Evolutionary conservation across 2,888 invertebrate genomes (phyloP), one percentile per base, ranked within the genome.

Genomic region (Sepioteuthis lessoniana): DNA sequence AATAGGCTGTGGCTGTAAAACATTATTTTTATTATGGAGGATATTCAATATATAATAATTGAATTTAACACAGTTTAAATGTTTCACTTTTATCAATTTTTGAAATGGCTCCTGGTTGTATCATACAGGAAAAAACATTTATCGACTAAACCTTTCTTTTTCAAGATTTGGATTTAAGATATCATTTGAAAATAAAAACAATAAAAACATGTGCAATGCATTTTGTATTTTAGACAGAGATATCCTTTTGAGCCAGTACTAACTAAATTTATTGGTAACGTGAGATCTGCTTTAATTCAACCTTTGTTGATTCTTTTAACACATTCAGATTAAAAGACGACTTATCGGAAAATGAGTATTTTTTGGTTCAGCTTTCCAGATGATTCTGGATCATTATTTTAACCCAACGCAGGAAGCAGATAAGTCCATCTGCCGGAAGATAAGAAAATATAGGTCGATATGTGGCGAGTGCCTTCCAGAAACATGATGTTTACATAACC

Each of bases 261-360:
- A n/a, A 35, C n/a, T 76, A n/a, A n/a, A 76, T 76, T 35, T n/a
- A n/a, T n/a, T 2, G 16, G 76, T 76, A 16, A 76, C n/a, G n/a
- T 76, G n/a, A 76, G n/a, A 76, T 76, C 35, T 35, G 1, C 16
- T 76, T n/a, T 76, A 76, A 76, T 76, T 35, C n/a, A 76, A n/a
- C 76, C n/a, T 76, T 76, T 76, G 76, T 76, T 76, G n/a, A n/a
- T 76, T 76, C 76, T 76, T 76, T 76, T 76, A 76, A 76, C 76
- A 35, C 76, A n/a, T 76, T 76, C 76, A n/a, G 76, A 76, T 76
- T n/a, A n/a, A 76, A 76, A 76, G n/a, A 76, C n/a, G 76, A 35
- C 35, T 76, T 76, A 76, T 76, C 76, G 16, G 76, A 76, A n/a
- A n/a, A n/a, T 35, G n/a, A 35, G 19, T 76, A 76, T 76, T 76